phyloP scores from a whole-genome alignment of 2,113 vertebrate genomes.

The Anolis sagrei region DNA sequence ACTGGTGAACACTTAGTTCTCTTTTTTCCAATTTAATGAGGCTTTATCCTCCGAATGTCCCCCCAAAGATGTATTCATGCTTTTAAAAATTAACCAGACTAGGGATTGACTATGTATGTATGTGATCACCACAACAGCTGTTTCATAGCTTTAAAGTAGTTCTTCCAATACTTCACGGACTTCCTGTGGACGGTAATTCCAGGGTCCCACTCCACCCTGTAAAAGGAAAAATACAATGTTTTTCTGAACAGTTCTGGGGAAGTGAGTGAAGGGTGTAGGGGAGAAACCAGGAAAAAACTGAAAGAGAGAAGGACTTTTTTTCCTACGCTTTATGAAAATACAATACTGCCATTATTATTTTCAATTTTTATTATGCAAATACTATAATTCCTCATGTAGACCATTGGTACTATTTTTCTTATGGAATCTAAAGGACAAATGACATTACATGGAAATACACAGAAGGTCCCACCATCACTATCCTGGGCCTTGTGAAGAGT shows the following conservation, averaged over 20 bases:
- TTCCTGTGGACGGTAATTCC: conserved; percentile 85
- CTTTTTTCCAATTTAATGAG: not conserved
- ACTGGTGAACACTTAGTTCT: not conserved
- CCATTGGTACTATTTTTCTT: not conserved
- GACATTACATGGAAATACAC: not conserved
- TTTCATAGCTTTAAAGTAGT: conserved; percentile 43
- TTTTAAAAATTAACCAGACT: not conserved
- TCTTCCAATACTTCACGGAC: conserved; percentile 85
- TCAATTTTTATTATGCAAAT: not conserved
- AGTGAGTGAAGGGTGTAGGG: not conserved
- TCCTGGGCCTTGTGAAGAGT: not conserved
- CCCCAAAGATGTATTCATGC: conserved; percentile 2
- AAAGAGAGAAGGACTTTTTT: not conserved
- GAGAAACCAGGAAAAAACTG: not conserved
- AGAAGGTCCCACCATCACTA: too few species aligned
- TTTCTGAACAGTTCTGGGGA: not conserved
- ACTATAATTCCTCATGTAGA: not conserved
- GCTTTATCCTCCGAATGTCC: not conserved
- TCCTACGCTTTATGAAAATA: not conserved
- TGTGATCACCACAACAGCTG: not conserved
- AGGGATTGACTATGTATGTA: not conserved
- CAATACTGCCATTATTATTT: not conserved
- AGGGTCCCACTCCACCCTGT: conserved; percentile 87
- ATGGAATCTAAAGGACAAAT: not conserved
- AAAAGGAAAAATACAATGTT: conserved; percentile 51